These are phyloP conservation scores for Mionectes olivaceus DNA, from an alignment of 2,797 vertebrate species.

Conservation along the genomic window DNA sequence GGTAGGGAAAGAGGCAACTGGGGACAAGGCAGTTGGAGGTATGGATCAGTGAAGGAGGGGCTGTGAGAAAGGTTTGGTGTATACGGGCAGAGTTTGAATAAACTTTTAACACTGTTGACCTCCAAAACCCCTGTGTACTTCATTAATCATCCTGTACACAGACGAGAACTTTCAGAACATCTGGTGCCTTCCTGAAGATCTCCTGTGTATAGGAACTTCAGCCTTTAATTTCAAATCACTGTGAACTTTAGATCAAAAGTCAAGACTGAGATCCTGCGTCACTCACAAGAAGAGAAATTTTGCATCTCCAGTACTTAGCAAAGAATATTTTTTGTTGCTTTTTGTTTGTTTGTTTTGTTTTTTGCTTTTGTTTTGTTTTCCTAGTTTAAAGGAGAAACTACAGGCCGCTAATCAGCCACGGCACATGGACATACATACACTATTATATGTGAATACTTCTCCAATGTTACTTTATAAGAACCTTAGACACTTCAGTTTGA, in stretches of 20 bases:
- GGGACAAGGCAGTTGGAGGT: not conserved
- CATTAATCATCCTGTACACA: conserved; percentile 32
- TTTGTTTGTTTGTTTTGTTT: no score
- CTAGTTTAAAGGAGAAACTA: not conserved
- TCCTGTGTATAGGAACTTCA: conserved; percentile 37
- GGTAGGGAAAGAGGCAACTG: not conserved
- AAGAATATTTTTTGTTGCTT: not conserved
- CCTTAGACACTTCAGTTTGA: conserved; percentile 60
- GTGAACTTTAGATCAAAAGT: conserved; percentile 58
- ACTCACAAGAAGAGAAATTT: conserved; percentile 7
- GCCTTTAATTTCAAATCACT: conserved; percentile 55
- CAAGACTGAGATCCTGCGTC: not conserved
- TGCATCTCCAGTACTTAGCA: not conserved
- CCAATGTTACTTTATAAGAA: conserved; percentile 12
- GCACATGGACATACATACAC: not conserved
- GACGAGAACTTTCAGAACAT: conserved; percentile 59
- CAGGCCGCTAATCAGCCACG: conserved; percentile 14
- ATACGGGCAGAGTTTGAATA: conserved; percentile 14
- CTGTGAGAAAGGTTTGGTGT: not conserved
- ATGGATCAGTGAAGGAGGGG: not conserved
- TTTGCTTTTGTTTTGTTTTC: not conserved
- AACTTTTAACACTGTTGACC: conserved; percentile 53
- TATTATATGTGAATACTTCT: conserved; percentile 15
- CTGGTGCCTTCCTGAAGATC: conserved; percentile 62
- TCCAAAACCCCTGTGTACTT: conserved; percentile 63